Evolutionary conservation across 2,888 invertebrate genomes (phyloP), one percentile per base, ranked within the genome.

Genomic region (Melieria picta): DNA sequence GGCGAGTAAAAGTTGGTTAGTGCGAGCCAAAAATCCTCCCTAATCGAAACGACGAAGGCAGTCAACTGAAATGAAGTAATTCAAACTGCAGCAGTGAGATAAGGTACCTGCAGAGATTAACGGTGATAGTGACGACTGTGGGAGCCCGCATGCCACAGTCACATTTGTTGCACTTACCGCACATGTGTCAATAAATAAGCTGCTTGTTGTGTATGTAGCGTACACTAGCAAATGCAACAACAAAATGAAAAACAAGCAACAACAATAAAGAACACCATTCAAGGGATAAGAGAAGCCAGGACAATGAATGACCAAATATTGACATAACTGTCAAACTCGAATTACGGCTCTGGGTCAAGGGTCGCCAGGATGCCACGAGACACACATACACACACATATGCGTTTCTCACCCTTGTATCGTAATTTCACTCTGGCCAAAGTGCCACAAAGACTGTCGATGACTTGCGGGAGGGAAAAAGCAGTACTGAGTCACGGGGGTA

Each of bases 291-390:
- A 65, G 60, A 58, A 65, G 55, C 60, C 60, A 65, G 71, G 46
- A 65, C 71, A 81, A 81, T 81, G 80, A 81, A 79, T 81, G 81
- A 78, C 81, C 81, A 81, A 81, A 81, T 81, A 81, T 81, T 81
- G 81, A 81, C 81, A 81, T 81, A 80, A 81, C 79, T 81, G 81
- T 81, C 81, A 81, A 81, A 80, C 81, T 81, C 79, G 79, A 81
- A 81, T 81, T 81, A 81, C 81, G 78, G 79, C 80, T 80, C 80
- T 80, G 81, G 81, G 81, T 81, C 81, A 81, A 81, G 81, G 81
- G 81, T 81, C 80, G 57, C 57, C 6, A 10, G 1, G 1, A 30
- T 57, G 30, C 9, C 1, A 10, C n/a, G 1, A 57, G 16, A 57
- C 57, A 13, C 57, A 56, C 10, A 56, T 3, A 56, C 57, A 13